phyloP scores from a whole-genome alignment of 2,888 invertebrate genomes.

The Dascillus cervinus region DNA sequence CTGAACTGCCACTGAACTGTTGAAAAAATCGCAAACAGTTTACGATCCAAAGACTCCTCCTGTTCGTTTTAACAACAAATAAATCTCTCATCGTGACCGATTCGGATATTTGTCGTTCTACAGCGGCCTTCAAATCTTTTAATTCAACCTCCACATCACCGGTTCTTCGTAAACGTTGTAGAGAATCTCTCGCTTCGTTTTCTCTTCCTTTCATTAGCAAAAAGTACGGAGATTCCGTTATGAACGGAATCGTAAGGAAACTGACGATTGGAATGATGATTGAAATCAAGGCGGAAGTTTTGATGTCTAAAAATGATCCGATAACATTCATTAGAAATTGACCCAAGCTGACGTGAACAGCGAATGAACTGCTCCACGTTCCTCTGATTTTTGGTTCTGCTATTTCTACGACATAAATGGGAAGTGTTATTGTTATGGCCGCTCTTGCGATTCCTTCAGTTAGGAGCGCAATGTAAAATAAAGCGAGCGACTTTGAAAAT shows the following conservation, averaged over 20 bases:
- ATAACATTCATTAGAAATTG: slow-evolving; percentile 55
- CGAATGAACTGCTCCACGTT: slow-evolving; percentile 54
- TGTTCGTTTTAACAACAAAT: slow-evolving; percentile 47
- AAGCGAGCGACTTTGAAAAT: too few relatives aligned
- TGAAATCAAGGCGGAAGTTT: slow-evolving; percentile 47
- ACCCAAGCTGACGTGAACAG: slow-evolving; percentile 49
- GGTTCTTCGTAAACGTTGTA: slow-evolving; percentile 51
- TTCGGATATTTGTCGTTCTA: slow-evolving; percentile 41
- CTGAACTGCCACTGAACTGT: slow-evolving; percentile 55
- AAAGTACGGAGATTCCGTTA: slow-evolving; percentile 56
- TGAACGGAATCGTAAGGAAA: slow-evolving; percentile 50
- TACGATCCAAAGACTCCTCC: slow-evolving; percentile 53
- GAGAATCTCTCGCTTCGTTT: slow-evolving; percentile 43
- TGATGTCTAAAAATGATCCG: slow-evolving; percentile 50
- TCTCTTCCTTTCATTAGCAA: slow-evolving; percentile 35
- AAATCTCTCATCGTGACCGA: slow-evolving; percentile 47
- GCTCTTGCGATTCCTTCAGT: too few relatives aligned
- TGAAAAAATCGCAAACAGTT: slow-evolving; percentile 50
- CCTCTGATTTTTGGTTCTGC: slow-evolving; percentile 52
- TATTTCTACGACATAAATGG: slow-evolving; percentile 56
- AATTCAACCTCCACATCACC: slow-evolving; percentile 43
- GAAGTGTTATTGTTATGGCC: too few relatives aligned
- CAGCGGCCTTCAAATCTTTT: slow-evolving; percentile 21
- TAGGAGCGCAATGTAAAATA: too few relatives aligned
- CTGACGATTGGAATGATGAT: slow-evolving; percentile 50